Base-by-base conservation (phyloP, 2,797 vertebrate genomes). In the Anabas testudineus region DNA sequence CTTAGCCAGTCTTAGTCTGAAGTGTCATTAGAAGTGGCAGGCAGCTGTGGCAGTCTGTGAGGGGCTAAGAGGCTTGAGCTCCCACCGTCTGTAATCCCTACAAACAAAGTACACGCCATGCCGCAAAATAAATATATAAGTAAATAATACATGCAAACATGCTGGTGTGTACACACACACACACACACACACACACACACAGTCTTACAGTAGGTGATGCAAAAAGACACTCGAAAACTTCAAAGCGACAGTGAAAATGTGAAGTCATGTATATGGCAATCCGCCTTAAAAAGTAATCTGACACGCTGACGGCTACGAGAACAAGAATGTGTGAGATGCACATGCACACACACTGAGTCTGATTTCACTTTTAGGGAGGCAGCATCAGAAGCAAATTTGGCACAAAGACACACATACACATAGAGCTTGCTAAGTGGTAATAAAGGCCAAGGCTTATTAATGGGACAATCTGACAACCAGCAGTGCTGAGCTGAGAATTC, bases 11-110 rank as follows among this genome's bases (percentile, higher is more conserved):
- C 86, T 87, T 88, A 89, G 87, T 83, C 78, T 91, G 88, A 87
- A 90, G 88, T 87, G 87, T 84, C 90, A 88, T 91, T 91, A 91
- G 87, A 87, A 83, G 84, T 84, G 86, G 84, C 85, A 90, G 88
- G 84, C 88, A 89, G 87, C 88, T 89, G 86, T 89, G 81, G 87
- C 84, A 83, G 82, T 75, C 77, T 76, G 81, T 60, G 78, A 86
- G 82, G 71, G 80, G 74, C 84, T 89, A 84, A 90, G 88, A 89
- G 84, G 84, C 84, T 86, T 83, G 80, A 83, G 82, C 86, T 85
- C 79, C 83, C 78, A 82, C 76, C 77, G 58, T 51, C 88, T 81
- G 82, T 91, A 90, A 91, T 91, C 90, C 88, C 64, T 1, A 66
- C 81, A 82, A 88, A 90, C 86, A 87, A 85, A 90, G 78, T 84